Base-by-base conservation (phyloP, 2,113 vertebrate species). In the Actenoides hombroni region DNA sequence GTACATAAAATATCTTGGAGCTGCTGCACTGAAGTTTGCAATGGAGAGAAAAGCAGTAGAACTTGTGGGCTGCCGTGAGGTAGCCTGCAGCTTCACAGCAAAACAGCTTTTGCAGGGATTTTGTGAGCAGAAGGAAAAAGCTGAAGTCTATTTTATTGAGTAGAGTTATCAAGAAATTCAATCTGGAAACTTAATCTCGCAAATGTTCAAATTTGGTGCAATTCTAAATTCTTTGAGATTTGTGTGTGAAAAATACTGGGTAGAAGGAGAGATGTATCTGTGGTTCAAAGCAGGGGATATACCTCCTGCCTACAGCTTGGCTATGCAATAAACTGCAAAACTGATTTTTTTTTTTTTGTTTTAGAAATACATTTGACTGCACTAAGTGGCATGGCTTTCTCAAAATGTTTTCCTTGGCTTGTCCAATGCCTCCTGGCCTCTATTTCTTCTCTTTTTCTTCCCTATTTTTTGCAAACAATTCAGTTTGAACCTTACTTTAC, bases 391-490 rank as follows among this genome's bases (percentile, higher is more conserved):
- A 87, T 68, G 51, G 53, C 3, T 5, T 87, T 96, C 88, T 93
- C 65, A 65, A 89, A 94, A 76, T 95, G 40, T 96, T 94, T 96
- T 96, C 65, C 74, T 94, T 96, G 96, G 96, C 96, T 87, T 87
- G 40, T 53, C 69, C 63, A 33, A 3, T 79, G 46, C 77, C 44
- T 90, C 23, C 74, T 96, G 94, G 92, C 88, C 25, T 79, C 65
- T 75, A 37, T 83, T 84, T 28, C 48, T 88, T 90, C 90, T 92
- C 76, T 86, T 88, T 94, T 86, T 80, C 73, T 88, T 89, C 59
- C 54, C 57, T 85, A 29, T 91, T 90, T 42, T 92, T 95, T 90
- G 69, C 83, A 90, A 93, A 88, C 57, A 93, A 93, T 92, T 96
- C 59, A 2, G 0, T 82, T 94, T 91, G 83, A 95, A 83, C 74